Evolutionary conservation across 2,888 invertebrate species (phyloP).

Genomic region (Phania funesta): DNA sequence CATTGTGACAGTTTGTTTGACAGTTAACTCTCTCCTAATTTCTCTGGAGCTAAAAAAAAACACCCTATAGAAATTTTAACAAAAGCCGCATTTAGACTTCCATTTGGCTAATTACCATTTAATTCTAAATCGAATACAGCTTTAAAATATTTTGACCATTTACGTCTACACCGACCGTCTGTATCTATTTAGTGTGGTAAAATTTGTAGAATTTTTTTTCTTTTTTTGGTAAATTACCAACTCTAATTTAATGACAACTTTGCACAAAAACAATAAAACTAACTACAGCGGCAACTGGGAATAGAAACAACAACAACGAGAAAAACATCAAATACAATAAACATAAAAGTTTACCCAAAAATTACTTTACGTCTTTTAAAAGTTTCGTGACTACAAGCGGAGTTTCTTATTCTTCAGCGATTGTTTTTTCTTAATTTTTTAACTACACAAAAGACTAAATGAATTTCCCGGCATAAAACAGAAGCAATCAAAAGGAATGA

Average conservation of each 20-base stretch:
- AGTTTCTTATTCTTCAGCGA: neutral
- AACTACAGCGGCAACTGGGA: conserved; percentile 32
- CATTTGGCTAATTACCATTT: no score
- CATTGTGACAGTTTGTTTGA: no score
- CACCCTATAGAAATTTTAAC: no score
- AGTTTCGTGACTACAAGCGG: conserved; percentile 54
- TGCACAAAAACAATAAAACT: conserved; percentile 31
- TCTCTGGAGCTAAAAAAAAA: no score
- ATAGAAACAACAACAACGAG: neutral
- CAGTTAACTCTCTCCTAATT: no score
- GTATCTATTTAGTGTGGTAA: conserved; percentile 9
- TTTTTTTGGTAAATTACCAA: conserved; percentile 22
- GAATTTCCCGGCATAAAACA: conserved; percentile 46
- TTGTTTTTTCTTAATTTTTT: neutral
- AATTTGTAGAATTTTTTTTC: neutral
- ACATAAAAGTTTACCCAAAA: conserved; percentile 59
- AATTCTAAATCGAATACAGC: no score
- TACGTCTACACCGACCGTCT: conserved; percentile 5
- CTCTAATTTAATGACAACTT: conserved; percentile 56
- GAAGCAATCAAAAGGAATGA: neutral
- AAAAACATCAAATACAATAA: conserved; percentile 6
- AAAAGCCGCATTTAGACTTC: no score
- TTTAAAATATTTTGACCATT: no score
- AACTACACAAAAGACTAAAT: conserved; percentile 41
- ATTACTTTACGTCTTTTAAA: conserved; percentile 55